Evolutionary conservation across 2,888 invertebrate genomes (phyloP).

Genomic region (Lasioglossum lativentre): DNA sequence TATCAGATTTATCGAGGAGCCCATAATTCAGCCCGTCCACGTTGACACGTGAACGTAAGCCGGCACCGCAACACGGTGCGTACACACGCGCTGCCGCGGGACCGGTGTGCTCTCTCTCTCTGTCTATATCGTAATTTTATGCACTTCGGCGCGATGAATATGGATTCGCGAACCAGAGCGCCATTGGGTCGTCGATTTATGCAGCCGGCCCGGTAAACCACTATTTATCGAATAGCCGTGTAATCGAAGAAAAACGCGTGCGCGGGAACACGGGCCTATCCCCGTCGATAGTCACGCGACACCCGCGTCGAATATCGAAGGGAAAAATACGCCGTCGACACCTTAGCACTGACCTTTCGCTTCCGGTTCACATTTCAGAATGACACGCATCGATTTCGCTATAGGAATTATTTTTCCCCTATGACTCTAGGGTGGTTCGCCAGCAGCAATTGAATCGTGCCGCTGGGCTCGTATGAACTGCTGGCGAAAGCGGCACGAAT

Average conservation of each 20-base stretch:
- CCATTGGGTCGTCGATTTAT: slow-evolving; percentile 67
- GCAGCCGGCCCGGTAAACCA: slow-evolving; percentile 55
- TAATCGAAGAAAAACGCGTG: slow-evolving; percentile 65
- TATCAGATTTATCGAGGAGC: slow-evolving; percentile 73
- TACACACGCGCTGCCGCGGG: slow-evolving; percentile 25
- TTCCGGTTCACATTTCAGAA: neutral
- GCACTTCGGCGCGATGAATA: slow-evolving; percentile 82
- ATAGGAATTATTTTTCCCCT: neutral
- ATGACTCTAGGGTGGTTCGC: neutral
- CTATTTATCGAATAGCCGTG: slow-evolving; percentile 65
- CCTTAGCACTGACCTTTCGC: neutral
- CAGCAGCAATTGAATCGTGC: neutral
- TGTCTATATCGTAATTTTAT: slow-evolving; percentile 82
- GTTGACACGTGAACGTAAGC: slow-evolving; percentile 74
- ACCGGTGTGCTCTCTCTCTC: slow-evolving; percentile 52
- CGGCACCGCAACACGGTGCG: slow-evolving; percentile 43
- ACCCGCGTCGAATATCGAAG: neutral
- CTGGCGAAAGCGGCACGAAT: neutral
- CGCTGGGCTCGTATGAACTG: neutral
- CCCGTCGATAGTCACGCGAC: slow-evolving; percentile 38
- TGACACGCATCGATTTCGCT: neutral
- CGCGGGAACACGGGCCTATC: slow-evolving; percentile 37
- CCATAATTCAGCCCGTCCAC: slow-evolving; percentile 68
- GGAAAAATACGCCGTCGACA: slow-evolving; percentile 20
- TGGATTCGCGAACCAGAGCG: slow-evolving; percentile 78